Base-by-base conservation (phyloP, 1,140 invertebrate genomes). In the Antheraea pernyi region DNA sequence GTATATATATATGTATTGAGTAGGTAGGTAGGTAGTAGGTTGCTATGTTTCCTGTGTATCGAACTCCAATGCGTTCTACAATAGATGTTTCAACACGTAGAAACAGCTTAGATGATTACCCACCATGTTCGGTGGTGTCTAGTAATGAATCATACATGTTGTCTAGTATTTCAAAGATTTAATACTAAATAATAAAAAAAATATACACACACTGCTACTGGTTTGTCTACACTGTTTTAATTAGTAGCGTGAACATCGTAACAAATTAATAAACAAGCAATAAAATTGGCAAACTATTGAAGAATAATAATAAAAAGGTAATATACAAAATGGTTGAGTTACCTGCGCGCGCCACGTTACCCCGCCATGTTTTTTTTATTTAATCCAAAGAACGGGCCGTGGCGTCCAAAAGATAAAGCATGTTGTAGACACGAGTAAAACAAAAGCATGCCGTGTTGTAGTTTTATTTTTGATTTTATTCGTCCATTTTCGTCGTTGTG, bases 351-450 rank as follows among this genome's bases (percentile, higher is more conserved):
- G 82, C 80, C 81, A 82, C 77, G 78, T 73, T 79, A 76, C 76
- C 76, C 83, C 62, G n/a, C 42, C 42, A 59, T 78, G 67, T 69
- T 70, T 74, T 76, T 84, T 78, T 83, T 82, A 73, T 69, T 63
- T 65, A 67, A 67, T 79, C 72, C 78, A 72, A 72, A 74, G 77
- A 71, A 75, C 79, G 73, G 76, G 78, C 73, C 74, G 67, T 76
- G 75, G 78, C 78, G 76, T 80, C 72, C 75, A 77, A 75, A 70
- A 83, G 80, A 88, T 85, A 86, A 85, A 83, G 82, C 81, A 77
- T 82, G 79, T 90, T 85, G 88, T 88, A 88, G 84, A 90, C 88
- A 88, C 82, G 84, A 83, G 82, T 86, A 86, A 90, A 80, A 90
- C 85, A 90, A 90, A 89, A 88, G 84, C 77, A 76, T 67, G 70